These are phyloP conservation scores for Drosophila subsilvestris DNA, from an alignment of 2,888 invertebrate genomes.

Conservation along the genomic window DNA sequence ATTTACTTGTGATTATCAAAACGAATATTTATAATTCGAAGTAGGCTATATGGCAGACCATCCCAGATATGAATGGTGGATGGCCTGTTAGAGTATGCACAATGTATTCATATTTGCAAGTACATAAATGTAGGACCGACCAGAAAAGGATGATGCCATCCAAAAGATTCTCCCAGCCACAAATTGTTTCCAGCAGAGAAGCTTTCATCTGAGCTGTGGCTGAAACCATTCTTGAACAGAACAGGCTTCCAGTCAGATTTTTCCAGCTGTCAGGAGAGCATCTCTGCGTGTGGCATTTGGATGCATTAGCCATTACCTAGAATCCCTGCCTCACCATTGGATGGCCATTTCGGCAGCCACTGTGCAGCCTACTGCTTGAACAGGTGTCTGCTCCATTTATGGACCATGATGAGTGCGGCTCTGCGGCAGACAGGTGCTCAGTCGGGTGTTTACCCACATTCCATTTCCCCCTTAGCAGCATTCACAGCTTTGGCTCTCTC, in stretches of 20 bases:
- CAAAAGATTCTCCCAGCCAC: neutral
- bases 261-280: neutral
- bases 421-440: constrained; percentile 34
- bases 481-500: neutral
- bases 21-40: no score
- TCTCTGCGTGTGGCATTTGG: neutral
- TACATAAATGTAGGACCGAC: no score
- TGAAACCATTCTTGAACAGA: neutral
- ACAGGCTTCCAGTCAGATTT: neutral
- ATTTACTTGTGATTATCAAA: no score
- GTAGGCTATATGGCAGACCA: no score
- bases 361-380: constrained; percentile 2
- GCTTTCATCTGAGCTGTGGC: neutral
- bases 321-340: neutral
- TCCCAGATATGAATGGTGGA: no score
- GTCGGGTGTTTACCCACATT: neutral
- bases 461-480: neutral
- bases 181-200: no score
- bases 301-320: neutral
- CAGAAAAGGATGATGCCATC: no score
- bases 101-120: no score
- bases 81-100: no score
- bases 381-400: constrained; percentile 49
- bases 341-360: constrained; percentile 9
- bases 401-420: constrained; percentile 40